Evolutionary conservation across 2,888 invertebrate genomes (phyloP), one percentile per base, ranked within the genome.

Genomic region (Epistrophella euchroma): DNA sequence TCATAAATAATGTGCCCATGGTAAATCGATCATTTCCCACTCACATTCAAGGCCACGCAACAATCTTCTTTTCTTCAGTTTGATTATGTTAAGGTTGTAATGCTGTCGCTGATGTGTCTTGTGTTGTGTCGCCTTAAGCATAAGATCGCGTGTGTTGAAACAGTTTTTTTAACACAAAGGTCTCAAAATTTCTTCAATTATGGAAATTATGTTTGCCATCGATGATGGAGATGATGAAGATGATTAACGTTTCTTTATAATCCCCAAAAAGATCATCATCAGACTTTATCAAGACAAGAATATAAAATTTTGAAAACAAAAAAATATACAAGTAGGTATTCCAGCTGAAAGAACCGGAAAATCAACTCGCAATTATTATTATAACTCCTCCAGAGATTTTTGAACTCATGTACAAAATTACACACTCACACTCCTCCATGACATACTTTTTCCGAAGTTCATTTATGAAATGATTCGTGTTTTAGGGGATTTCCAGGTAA

Each of bases 361-460:
- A 76, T 22, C 43, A 77, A 77, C 28, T 68, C 47, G 68, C 76
- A 76, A 76, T 70, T 77, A 76, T 47, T 70, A 76, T 70, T 77
- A 76, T 47, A 37, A 68, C 66, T 68, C 66, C 50, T 78, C 52
- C 25, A 73, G 50, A 73, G 60, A 70, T 52, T 47, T 62, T 62
- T 70, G 70, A 70, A 70, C 73, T 40, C 66, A 7, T 13, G 15
- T 4, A 35, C 13, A 58, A 35, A 17, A 6, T 22, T 2, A 45
- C 62, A 68, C 50, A 68, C 37, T 37, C 64, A 68, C 68, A 68
- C 52, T 37, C 68, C 52, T 68, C 68, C 68, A 52, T 68, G 68
- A 68, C 68, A 68, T 40, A 68, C 68, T 52, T 68, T 66, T 52
- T 37, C n/a, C 15, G 4, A 52, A 9, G n/a, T 28, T 28, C 64